Evolutionary conservation across 2,797 vertebrate genomes (phyloP), one percentile per base, ranked within the genome.

Genomic region (Odontamblyopus lacepedii): DNA sequence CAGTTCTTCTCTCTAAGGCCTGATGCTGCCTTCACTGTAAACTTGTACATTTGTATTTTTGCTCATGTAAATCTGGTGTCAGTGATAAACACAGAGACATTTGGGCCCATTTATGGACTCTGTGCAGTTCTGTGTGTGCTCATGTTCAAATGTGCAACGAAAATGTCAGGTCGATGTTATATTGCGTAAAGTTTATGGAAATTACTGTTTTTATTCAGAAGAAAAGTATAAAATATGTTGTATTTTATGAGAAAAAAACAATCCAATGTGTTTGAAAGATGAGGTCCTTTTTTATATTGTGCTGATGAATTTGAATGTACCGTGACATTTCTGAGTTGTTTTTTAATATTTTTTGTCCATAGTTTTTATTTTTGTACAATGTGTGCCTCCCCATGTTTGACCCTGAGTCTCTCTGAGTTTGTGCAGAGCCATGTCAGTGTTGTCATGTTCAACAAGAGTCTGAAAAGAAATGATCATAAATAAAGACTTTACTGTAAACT

Each of bases 311-410:
- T 38, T 87, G 84, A 88, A 90, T 89, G 86, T 87, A 82, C 9
- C 26, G 8, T 71, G 70, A 12, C 59, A 59, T 71, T 78, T 71
- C 18, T 73, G 71, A 76, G 70, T 57, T 68, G 65, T 23, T 57
- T 18, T 23, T 38, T 63, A 26, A 1, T 44, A 15, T 15, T 27
- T 50, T 76, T 75, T 62, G 78, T 69, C 72, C 71, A 75, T 72
- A 79, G 70, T 87, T 15, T 83, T 91, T 66, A 84, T 91, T 89
- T 92, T 85, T 90, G 60, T 91, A 90, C 50, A 83, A 86, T 89
- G 81, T 91, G 90, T 83, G 87, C 69, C 41, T 68, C 63, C 78
- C 83, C 81, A 80, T 87, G 87, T 90, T 85, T 75, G 70, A 60
- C 74, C 79, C 75, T 2, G 82, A 0, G 27, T 93, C 93, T 85